Conservation (phyloP, 2,113 vertebrate species). For the Scalopus aquaticus region DNA sequence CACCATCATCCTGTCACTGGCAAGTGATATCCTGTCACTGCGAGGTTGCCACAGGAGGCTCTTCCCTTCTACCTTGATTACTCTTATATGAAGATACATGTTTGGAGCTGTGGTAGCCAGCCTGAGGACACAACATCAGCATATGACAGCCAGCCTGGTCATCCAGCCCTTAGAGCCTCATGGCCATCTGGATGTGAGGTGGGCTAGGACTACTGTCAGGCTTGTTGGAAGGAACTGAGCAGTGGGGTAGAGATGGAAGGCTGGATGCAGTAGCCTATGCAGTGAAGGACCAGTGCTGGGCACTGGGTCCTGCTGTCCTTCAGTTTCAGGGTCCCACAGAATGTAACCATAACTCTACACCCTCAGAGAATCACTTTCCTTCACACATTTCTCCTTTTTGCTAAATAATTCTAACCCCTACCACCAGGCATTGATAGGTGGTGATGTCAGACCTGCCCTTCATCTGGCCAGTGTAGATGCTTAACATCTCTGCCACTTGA, state of each 20-base stretch:
- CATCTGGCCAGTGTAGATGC: no score
- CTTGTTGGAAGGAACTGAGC: neutral
- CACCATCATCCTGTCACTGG: neutral
- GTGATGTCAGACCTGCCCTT: neutral
- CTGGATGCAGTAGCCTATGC: no score
- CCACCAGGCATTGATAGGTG: neutral
- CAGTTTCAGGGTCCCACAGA: neutral
- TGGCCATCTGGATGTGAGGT: neutral
- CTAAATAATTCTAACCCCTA: neutral
- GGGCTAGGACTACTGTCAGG: no score
- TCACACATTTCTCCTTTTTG: neutral
- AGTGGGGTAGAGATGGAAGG: neutral
- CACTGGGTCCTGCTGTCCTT: neutral
- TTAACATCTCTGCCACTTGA: neutral
- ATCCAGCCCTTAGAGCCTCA: neutral
- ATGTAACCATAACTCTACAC: rapidly evolving
- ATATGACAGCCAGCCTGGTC: neutral
- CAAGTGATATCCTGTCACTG: no score
- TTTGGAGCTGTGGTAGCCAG: neutral
- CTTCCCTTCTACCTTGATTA: neutral
- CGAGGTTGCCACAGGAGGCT: neutral
- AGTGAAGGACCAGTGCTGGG: neutral
- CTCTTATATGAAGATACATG: neutral
- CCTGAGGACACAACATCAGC: neutral
- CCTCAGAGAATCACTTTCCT: neutral